Base-by-base conservation (phyloP, 2,113 vertebrate genomes). In the Engystomops pustulosus region DNA sequence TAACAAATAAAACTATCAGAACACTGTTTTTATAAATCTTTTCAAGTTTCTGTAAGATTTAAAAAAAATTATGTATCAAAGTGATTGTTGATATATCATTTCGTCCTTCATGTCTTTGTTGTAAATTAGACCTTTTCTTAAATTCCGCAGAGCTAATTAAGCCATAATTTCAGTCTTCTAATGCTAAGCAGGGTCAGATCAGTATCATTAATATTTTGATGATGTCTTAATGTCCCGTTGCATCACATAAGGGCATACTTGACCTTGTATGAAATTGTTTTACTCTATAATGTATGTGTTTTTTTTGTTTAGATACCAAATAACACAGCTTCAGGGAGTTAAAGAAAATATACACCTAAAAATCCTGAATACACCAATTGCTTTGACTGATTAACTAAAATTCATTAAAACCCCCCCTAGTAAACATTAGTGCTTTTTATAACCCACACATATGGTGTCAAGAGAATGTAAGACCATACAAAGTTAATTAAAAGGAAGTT, bases 141-240 rank as follows among this genome's bases (percentile, higher is more conserved):
- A 23, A 69, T 78, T 55, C 62, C n/a, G 74, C 32, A 55, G 44
- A 84, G 62, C 82, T 84, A 77, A 84, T 84, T 84, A 84, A 78
- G 74, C 32, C 53, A 60, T 78, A 69, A 84, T 84, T 84, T 69
- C 62, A 78, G 72, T 69, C 32, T 68, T 78, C 74, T 38, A 84
- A 69, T 78, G 60, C 62, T 84, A 84, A 84, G 45, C 47, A 78
- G 82, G 82, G 82, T 84, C 74, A 84, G 41, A 78, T 84, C 74
- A 55, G 74, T 68, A 70, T 84, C 74, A 78, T 84, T 84, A 78
- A 84, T 84, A 84, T 84, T 78, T 84, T 78, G 45, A 44, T 84
- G 82, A 78, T 78, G 69, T 53, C 82, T 84, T 78, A 84, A 84
- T 84, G 74, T 77, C 68, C 62, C 82, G 27, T 84, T 78, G 72